Evolutionary conservation across 1,140 invertebrate genomes (phyloP), one percentile per base, ranked within the genome.

Genomic region (Phenacoccus solenopsis): DNA sequence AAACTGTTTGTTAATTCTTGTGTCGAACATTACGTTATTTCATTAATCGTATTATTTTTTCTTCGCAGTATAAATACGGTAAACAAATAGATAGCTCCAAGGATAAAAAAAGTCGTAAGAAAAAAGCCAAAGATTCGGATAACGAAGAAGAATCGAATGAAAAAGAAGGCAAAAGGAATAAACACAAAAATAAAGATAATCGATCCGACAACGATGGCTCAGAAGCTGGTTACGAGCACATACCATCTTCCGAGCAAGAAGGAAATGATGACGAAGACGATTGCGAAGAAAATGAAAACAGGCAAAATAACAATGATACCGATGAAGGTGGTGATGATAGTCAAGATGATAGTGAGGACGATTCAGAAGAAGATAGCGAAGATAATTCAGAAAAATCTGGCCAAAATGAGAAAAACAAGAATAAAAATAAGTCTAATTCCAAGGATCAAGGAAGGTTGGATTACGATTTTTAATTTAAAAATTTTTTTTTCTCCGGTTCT

Each of bases 71-170:
- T 70, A 32, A 57, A 21, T 30, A 27, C n/a, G 10, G 10, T 56
- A 57, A 72, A 69, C n/a, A 38, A 70, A 12, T 71, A 7, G 49
- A 38, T 71, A 71, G 71, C 10, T 12, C 28, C 9, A 74, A 69
- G 24, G 79, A 81, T 57, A 83, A 82, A 74, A 86, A 87, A 71
- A 85, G 84, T 74, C 90, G 89, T 78, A 89, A 90, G 76, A 87
- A 89, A 72, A 89, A 90, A 80, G 90, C 88, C 79, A 87, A 87
- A 78, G 71, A 74, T 69, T 74, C 72, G 22, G 88, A 90, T 76
- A 84, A 84, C 16, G 88, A 90, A 76, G 82, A 83, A n/a, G 79
- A 82, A 28, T 78, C 79, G 1, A 75, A 81, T 76, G 72, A 72
- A 77, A 74, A 75, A 21, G 35, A 49, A 24, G 21, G 21, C 4